Evolutionary conservation across 1,140 invertebrate genomes (phyloP).

Genomic region (Lordiphosa stackelbergi): DNA sequence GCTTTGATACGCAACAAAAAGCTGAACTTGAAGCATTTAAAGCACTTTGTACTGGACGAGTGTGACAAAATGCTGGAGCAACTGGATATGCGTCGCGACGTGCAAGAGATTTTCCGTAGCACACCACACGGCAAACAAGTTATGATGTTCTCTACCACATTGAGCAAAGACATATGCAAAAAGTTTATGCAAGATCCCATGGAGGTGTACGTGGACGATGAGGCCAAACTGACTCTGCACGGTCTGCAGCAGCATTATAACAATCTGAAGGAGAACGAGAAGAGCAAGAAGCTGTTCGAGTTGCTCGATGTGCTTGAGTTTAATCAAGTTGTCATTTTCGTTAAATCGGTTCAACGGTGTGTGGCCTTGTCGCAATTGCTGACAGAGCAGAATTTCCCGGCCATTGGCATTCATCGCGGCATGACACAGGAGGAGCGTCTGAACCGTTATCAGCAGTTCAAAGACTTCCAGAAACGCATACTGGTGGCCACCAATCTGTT

Average conservation of each 20-base stretch:
- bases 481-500: slow-evolving; percentile 99
- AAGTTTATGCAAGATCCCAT: slow-evolving; percentile 99
- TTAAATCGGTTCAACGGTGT: slow-evolving; percentile 98
- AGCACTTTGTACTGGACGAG: slow-evolving; percentile 98
- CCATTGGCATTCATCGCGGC: slow-evolving; percentile 98
- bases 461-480: slow-evolving; percentile 99
- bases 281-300: slow-evolving; percentile 99
- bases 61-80: slow-evolving; percentile 99
- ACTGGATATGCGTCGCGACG: no score
- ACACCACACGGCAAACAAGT: slow-evolving; percentile 99
- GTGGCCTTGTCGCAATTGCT: slow-evolving; percentile 97
- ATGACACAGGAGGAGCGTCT: slow-evolving; percentile 99
- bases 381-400: slow-evolving; percentile 99
- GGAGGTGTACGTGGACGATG: slow-evolving; percentile 99
- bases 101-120: no score
- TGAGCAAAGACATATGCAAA: slow-evolving; percentile 99
- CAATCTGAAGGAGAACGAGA: slow-evolving; percentile 99
- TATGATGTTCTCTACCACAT: slow-evolving; percentile 99
- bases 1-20: slow-evolving; percentile 94
- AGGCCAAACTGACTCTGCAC: slow-evolving; percentile 98
- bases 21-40: slow-evolving; percentile 94
- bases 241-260: slow-evolving; percentile 99
- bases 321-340: slow-evolving; percentile 99
- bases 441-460: slow-evolving; percentile 99
- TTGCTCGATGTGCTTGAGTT: slow-evolving; percentile 98